Evolutionary conservation across 2,797 vertebrate genomes (phyloP).

Genomic region (Etheostoma perlongum): DNA sequence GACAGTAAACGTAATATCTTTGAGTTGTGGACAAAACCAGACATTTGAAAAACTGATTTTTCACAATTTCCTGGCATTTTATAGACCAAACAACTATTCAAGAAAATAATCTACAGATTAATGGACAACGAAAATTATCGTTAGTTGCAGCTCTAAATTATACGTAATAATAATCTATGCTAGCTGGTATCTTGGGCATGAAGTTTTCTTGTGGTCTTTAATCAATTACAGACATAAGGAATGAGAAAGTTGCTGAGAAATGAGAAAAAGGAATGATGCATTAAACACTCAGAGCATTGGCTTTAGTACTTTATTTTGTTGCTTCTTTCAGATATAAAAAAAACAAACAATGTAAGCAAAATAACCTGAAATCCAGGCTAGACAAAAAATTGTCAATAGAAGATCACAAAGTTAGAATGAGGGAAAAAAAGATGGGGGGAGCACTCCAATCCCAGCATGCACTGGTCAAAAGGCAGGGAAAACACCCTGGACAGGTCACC

Average conservation of each 20-base stretch:
- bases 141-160: too few relatives aligned
- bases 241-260: too few relatives aligned
- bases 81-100: too few relatives aligned
- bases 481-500: conserved; percentile 8
- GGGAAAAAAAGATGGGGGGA: neutral
- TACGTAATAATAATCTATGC: neutral
- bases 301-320: conserved; percentile 18
- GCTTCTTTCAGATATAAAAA: conserved; percentile 45
- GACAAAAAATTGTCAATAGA: conserved; percentile 29
- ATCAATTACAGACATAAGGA: neutral
- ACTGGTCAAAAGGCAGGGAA: conserved; percentile 32
- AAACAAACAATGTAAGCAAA: conserved; percentile 28
- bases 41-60: too few relatives aligned
- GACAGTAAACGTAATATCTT: too few relatives aligned
- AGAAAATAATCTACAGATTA: too few relatives aligned
- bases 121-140: too few relatives aligned
- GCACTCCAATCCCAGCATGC: conserved; percentile 39
- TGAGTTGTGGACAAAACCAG: too few relatives aligned
- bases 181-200: neutral
- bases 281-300: neutral
- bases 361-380: conserved; percentile 12
- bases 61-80: too few relatives aligned
- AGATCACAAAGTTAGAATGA: conserved; percentile 20
- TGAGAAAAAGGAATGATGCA: too few relatives aligned
- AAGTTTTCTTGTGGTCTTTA: neutral